phyloP scores from a whole-genome alignment of 2,113 vertebrate genomes.

The Sapayoa aenigma region DNA sequence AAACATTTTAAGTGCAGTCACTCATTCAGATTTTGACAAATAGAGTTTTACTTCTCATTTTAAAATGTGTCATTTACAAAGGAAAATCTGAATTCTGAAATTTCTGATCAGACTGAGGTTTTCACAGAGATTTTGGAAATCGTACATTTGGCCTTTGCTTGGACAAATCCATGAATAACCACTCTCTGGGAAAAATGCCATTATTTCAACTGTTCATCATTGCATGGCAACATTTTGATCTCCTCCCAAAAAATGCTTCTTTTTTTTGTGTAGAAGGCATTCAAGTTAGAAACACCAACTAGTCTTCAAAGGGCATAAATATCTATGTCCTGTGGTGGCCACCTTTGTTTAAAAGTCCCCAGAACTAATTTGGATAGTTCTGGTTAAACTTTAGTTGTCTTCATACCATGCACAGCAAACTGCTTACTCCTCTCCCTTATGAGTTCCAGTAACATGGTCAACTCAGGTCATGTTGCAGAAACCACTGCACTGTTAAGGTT shows the following conservation, averaged over 20 bases:
- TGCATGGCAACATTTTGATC: not conserved
- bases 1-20: conserved; percentile 35
- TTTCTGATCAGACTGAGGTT: not conserved
- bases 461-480: not conserved
- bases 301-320: not conserved
- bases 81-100: not conserved
- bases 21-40: conserved; percentile 41
- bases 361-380: not conserved
- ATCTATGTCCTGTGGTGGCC: not conserved
- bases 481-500: not conserved
- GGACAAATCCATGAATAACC: not conserved
- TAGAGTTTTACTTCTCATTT: conserved; percentile 22
- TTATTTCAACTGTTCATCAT: not conserved
- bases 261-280: not conserved
- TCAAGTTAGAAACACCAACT: not conserved
- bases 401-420: not conserved
- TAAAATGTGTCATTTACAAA: conserved; percentile 9
- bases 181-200: not conserved
- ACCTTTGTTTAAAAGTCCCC: not conserved
- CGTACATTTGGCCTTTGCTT: conserved; percentile 14
- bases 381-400: not conserved
- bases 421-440: not conserved
- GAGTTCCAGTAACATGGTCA: not conserved
- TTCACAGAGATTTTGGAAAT: conserved; percentile 17
- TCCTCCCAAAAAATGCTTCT: not conserved